Evolutionary conservation across 2,888 invertebrate genomes (phyloP).

Genomic region (Oligia fasciuncula): DNA sequence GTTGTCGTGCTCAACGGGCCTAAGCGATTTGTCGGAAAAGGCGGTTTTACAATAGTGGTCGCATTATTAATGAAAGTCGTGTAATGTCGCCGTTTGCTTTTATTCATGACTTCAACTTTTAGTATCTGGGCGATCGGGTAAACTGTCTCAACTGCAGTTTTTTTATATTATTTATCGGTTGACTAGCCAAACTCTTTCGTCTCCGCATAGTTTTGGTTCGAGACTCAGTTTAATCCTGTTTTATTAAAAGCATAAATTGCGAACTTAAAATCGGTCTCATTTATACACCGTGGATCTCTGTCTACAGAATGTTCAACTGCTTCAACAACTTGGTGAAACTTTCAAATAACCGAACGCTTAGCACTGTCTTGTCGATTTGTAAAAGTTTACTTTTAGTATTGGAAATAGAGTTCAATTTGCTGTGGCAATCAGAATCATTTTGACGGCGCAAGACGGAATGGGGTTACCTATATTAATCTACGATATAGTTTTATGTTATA

Average conservation of each 20-base stretch:
- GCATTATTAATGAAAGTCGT: conserved; percentile 32
- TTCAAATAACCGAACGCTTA: conserved; percentile 46
- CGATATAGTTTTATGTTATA: background rate
- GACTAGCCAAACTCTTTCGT: background rate
- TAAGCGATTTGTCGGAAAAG: conserved; percentile 53
- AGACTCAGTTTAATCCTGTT: background rate
- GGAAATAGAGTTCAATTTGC: conserved; percentile 25
- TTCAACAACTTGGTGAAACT: conserved; percentile 49
- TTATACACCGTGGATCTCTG: conserved; percentile 34
- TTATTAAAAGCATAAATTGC: conserved; percentile 22
- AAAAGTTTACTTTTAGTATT: conserved; percentile 13
- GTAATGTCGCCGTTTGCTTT: conserved; percentile 33
- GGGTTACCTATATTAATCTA: conserved; percentile 24
- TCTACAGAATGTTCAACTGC: conserved; percentile 51
- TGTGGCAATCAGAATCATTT: conserved; percentile 20
- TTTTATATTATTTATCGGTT: background rate
- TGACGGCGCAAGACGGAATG: conserved; percentile 10
- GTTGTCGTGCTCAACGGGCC: conserved; percentile 47
- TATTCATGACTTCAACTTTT: conserved; percentile 21
- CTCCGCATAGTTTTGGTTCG: conserved; percentile 1
- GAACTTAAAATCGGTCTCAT: conserved; percentile 35
- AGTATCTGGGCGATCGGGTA: background rate
- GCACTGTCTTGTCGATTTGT: conserved; percentile 22
- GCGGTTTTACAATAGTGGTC: conserved; percentile 26
- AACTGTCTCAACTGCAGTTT: conserved; percentile 14